phyloP scores from a whole-genome alignment of 2,888 invertebrate genomes.

The Nymphalis polychloros region DNA sequence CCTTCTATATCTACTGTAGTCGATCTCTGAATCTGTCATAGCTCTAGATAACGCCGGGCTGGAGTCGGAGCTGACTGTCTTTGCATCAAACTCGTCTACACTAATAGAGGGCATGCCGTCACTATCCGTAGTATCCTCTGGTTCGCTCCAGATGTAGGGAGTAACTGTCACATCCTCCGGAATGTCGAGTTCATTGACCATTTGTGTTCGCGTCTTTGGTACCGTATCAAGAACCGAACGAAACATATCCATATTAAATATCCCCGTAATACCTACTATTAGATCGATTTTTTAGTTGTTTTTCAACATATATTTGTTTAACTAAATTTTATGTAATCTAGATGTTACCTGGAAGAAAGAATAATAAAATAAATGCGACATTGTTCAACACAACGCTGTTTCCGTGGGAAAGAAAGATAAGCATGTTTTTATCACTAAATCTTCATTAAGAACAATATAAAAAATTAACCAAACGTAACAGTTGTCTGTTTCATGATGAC shows the following conservation, averaged over 20 bases:
- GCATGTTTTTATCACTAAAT: too few species aligned
- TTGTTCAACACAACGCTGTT: too few species aligned
- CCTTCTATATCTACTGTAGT: constrained; percentile 60
- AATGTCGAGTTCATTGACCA: constrained; percentile 65
- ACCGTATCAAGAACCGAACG: constrained; percentile 57
- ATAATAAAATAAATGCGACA: too few species aligned
- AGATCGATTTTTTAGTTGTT: neutral
- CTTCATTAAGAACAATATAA: too few species aligned
- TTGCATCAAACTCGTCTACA: constrained; percentile 48
- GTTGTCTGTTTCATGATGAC: too few species aligned
- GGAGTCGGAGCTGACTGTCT: constrained; percentile 57
- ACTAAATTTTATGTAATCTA: too few species aligned
- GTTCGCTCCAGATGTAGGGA: constrained; percentile 60
- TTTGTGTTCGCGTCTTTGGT: constrained; percentile 60
- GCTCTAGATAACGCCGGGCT: constrained; percentile 67
- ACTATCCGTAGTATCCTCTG: constrained; percentile 50
- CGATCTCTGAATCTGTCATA: constrained; percentile 73
- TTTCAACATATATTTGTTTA: too few species aligned
- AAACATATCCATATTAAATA: constrained; percentile 60
- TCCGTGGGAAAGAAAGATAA: too few species aligned
- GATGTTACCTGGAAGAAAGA: too few species aligned
- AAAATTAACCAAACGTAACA: too few species aligned
- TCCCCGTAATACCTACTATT: neutral
- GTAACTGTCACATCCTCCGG: constrained; percentile 57
- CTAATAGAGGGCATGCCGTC: constrained; percentile 52